phyloP scores from a whole-genome alignment of 2,888 invertebrate species.

The Drosophila kuntzei region DNA sequence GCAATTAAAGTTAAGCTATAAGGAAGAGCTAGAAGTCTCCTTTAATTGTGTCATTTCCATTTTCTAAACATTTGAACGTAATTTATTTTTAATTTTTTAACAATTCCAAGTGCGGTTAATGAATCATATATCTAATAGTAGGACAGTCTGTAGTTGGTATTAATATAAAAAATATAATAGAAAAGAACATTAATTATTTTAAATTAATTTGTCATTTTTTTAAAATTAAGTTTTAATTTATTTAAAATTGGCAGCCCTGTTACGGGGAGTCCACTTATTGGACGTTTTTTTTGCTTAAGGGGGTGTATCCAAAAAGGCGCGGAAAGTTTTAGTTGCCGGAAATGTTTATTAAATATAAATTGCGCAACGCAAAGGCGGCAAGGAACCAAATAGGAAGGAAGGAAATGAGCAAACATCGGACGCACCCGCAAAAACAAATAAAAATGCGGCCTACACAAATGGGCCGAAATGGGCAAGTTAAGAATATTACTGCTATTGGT shows the following conservation, averaged over 20 bases:
- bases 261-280: slow-evolving; percentile 32
- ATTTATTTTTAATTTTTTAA: too few species aligned
- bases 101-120: too few species aligned
- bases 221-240: slow-evolving; percentile 1
- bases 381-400: slow-evolving; percentile 61
- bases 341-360: slow-evolving; percentile 79
- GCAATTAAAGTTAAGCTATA: too few species aligned
- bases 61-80: too few species aligned
- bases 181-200: too few species aligned
- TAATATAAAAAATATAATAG: too few species aligned
- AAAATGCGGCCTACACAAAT: slow-evolving; percentile 52
- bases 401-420: slow-evolving; percentile 75
- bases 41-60: too few species aligned
- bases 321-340: slow-evolving; percentile 62
- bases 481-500: slow-evolving; percentile 30
- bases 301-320: slow-evolving; percentile 10
- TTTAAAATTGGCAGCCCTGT: too few species aligned
- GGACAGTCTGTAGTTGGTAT: too few species aligned
- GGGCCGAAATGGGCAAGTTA: slow-evolving; percentile 28
- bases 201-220: too few species aligned
- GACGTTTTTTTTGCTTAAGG: slow-evolving; percentile 21
- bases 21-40: too few species aligned
- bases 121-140: too few species aligned
- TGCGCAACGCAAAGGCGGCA: slow-evolving; percentile 60
- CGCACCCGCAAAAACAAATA: slow-evolving; percentile 74